phyloP scores from a whole-genome alignment of 2,113 vertebrate genomes.

The Nothobranchius furzeri region DNA sequence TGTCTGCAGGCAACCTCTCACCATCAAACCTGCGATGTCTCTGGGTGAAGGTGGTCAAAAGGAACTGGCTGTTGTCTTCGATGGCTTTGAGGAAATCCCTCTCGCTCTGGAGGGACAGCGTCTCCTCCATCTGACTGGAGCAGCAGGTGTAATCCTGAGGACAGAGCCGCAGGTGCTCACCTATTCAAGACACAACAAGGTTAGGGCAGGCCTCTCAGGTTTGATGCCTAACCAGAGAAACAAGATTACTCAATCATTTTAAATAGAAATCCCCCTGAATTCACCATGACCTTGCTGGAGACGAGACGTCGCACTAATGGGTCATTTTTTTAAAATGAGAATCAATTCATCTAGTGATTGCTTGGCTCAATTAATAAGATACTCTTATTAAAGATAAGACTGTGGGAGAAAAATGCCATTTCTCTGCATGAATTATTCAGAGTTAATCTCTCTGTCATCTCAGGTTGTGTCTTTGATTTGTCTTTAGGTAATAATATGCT shows the following conservation, averaged over 20 bases:
- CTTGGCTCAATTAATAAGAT: slow-evolving; percentile 21
- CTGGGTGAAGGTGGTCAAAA: slow-evolving; percentile 83
- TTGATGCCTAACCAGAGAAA: not conserved
- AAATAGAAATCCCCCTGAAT: too few species aligned
- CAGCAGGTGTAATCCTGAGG: slow-evolving; percentile 91
- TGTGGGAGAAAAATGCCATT: slow-evolving; percentile 53
- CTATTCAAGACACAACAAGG: slow-evolving; percentile 59
- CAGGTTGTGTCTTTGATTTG: slow-evolving; percentile 62
- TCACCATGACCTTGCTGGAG: not conserved
- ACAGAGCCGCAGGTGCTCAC: slow-evolving; percentile 88
- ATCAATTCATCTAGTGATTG: slow-evolving; percentile 24
- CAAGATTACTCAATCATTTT: not conserved
- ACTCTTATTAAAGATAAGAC: slow-evolving; percentile 51
- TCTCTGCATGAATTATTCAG: slow-evolving; percentile 70
- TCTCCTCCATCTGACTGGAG: slow-evolving; percentile 88
- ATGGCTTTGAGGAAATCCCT: slow-evolving; percentile 80
- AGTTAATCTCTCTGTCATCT: slow-evolving; percentile 61
- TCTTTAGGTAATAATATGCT: slow-evolving; percentile 71
- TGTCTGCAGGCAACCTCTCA: slow-evolving; percentile 58
- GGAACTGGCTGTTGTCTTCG: slow-evolving; percentile 85
- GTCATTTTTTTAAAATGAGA: slow-evolving; percentile 10
- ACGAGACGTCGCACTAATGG: not conserved
- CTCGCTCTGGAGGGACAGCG: slow-evolving; percentile 82
- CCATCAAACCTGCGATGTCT: slow-evolving; percentile 86
- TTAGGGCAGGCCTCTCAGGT: not conserved